Percentiles rank a stretch among this genome's conserved stretches.
Conservation (phyloP, 2,113 vertebrate genomes). For the Ranitomeya imitator region DNA sequence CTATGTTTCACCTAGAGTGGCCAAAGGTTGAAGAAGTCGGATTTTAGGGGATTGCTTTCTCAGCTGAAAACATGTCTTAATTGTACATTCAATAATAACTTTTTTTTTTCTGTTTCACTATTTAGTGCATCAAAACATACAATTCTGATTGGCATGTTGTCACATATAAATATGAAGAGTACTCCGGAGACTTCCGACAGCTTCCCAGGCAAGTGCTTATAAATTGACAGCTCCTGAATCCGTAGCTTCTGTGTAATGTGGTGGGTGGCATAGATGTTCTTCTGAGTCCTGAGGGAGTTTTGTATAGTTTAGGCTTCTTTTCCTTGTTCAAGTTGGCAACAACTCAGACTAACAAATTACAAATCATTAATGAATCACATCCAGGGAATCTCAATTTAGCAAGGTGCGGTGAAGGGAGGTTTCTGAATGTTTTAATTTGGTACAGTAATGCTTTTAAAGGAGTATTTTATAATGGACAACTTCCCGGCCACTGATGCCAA, state of each 20-base stretch:
- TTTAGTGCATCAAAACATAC: constrained; percentile 97
- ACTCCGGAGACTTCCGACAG: constrained; percentile 94
- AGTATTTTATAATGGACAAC: too few species aligned
- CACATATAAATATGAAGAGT: constrained; percentile 96
- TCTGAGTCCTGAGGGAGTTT: neutral
- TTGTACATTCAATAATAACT: neutral
- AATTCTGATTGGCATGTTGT: constrained; percentile 96
- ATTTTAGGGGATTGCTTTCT: neutral
- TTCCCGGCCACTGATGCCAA: too few species aligned
- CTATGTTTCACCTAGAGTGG: neutral
- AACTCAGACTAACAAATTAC: neutral
- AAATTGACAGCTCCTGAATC: neutral
- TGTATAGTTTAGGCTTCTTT: neutral
- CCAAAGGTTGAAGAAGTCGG: neutral
- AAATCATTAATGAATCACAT: constrained; percentile 3
- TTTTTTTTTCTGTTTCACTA: constrained; percentile 56
- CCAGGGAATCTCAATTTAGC: neutral
- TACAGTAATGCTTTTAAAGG: neutral
- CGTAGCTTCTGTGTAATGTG: neutral
- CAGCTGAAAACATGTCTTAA: neutral
- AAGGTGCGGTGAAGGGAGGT: neutral
- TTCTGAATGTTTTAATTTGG: neutral
- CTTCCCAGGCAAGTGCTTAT: constrained; percentile 85
- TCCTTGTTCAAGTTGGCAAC: neutral
- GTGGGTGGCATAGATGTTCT: neutral